Base-by-base conservation (phyloP, 2,888 invertebrate species). In the Drosophila meridionalis region DNA sequence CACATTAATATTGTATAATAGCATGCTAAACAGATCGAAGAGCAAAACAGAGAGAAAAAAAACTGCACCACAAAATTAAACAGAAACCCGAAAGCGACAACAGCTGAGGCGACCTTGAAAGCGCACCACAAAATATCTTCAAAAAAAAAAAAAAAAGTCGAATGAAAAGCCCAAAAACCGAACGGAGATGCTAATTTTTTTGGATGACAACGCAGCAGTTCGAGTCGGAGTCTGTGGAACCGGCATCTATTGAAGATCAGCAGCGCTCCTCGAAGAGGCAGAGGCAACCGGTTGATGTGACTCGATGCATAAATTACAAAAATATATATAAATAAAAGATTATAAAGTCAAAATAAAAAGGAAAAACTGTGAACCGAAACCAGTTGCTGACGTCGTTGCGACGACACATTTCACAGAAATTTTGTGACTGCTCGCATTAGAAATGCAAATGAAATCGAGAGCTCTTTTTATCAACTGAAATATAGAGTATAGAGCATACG, bases 361-460 rank as follows among this genome's bases (percentile, higher is more conserved):
- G 67, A 71, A 77, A 73, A 71, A 73, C 69, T 77, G 30, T 62
- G 56, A 36, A 34, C 53, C 64, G 7, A 81, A 88, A 85, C 89
- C 73, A 62, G 85, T 83, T 83, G 77, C 75, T 85, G 87, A 87
- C 85, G 89, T 88, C 72, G 74, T 65, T 50, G 52, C 38, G 52
- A 67, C 56, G 75, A 64, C 50, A 70, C 68, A 77, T 55, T 82
- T 73, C 67, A 64, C 53, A 84, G 73, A 82, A 74, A 88, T 73
- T 78, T 76, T 71, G 73, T 69, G 59, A 45, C 38, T 58, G 50
- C 38, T 63, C 60, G 61, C 66, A 75, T 73, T 73, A 81, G 76
- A 87, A 87, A 83, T 83, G 80, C 73, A 87, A 90, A 91, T 80
- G 83, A 91, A 90, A 91, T 69, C 75, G 88, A 89, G 82, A 91